Evolutionary conservation across 2,113 vertebrate species (phyloP).

Genomic region (Muscicapa adusta): DNA sequence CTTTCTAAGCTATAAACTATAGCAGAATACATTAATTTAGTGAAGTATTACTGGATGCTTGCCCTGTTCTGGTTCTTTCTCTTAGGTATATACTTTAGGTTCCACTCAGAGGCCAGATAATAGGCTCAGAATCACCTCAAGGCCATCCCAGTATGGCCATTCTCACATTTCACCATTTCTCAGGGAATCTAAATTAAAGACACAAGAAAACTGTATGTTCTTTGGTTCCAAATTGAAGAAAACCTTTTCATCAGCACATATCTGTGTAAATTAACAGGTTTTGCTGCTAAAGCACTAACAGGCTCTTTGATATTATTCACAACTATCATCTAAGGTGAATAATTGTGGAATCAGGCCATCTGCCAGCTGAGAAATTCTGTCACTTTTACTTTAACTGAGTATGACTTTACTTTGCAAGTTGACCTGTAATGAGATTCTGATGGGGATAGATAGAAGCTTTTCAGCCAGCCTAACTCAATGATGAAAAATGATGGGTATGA

Average conservation of each 20-base stretch:
- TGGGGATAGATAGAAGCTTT: constrained; percentile 33
- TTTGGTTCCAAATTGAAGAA: not conserved
- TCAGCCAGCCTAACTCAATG: constrained; percentile 29
- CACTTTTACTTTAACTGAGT: constrained; percentile 13
- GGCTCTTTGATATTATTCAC: not conserved
- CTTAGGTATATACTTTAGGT: not conserved
- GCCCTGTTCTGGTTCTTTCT: not conserved
- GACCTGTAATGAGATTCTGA: constrained; percentile 59
- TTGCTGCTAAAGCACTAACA: not conserved
- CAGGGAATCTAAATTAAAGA: not conserved
- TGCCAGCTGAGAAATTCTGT: constrained; percentile 36
- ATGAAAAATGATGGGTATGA: constrained; percentile 29
- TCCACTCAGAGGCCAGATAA: not conserved
- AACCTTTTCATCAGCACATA: not conserved
- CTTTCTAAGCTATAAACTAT: not conserved
- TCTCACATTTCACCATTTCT: not conserved
- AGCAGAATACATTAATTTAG: not conserved
- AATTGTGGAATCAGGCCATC: constrained; percentile 3
- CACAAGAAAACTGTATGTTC: not conserved
- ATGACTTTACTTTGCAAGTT: constrained; percentile 43
- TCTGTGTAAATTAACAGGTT: not conserved
- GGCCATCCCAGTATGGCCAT: too few species aligned
- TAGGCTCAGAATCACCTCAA: not conserved
- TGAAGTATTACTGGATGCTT: not conserved
- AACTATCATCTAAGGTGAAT: not conserved